Base-by-base conservation (phyloP, 1,140 invertebrate genomes). In the Psix sp. region DNA sequence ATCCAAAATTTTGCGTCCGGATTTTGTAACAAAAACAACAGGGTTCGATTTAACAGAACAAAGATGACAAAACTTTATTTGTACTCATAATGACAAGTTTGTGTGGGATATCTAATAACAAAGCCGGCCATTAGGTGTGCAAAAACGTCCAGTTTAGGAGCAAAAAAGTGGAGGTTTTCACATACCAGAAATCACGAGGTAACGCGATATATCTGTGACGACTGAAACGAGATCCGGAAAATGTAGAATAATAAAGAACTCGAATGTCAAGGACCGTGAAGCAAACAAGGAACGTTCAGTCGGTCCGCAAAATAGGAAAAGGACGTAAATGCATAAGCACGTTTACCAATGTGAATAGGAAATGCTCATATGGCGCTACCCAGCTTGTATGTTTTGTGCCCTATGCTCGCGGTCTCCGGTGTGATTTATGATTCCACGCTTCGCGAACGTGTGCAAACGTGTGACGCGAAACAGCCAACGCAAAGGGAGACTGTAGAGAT, bases 321-420 rank as follows among this genome's bases (percentile, higher is more conserved):
- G 72, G 73, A 77, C 72, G 65, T 71, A 73, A 79, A 65, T 60
- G 73, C 65, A 73, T 52, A 70, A 67, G 68, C 67, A 46, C 59
- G 59, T 38, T 74, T 35, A 36, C 18, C 48, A 46, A 35, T 38
- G 67, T 49, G 62, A 70, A 74, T 74, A 75, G 60, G 67, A 80
- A 77, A 80, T 78, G 60, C 51, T 71, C 46, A 33, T 70, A 75
- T 35, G 71, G 35, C 49, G 67, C 45, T 57, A 56, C 63, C 60
- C 54, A 48, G 70, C 40, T 40, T 77, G 54, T 73, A 76, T 78
- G 75, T 78, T 81, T 77, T 81, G 71, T 77, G 65, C 57, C 49
- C 59, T 42, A n/a, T 38, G 43, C 39, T 31, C 40, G 43, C 70
- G 66, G 66, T 70, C 54, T 51, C 35, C 13, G 40, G 39, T 43